Base-by-base conservation (phyloP, 2,113 vertebrate species). In the Lutjanus erythropterus region DNA sequence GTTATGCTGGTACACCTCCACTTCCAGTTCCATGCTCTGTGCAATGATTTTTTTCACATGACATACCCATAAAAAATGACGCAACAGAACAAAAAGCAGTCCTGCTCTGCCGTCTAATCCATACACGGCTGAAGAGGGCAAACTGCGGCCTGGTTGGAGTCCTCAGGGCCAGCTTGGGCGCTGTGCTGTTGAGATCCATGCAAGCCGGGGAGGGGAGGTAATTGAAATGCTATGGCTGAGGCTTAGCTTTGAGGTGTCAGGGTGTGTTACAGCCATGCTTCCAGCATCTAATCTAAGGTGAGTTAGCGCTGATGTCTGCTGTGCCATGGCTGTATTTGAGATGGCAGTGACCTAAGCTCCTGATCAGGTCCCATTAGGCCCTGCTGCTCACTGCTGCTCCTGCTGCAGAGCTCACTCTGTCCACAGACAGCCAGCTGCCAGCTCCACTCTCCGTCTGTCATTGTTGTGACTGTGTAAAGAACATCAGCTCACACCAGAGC, bases 331-430 rank as follows among this genome's bases (percentile, higher is more conserved):
- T 86, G 86, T 80, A 95, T 94, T 85, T 72, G 90, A 92, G 92
- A 86, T 91, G 94, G 91, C 94, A 94, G 89, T 58, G 86, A 91
- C 90, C 88, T 91, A 91, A 92, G 90, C 85, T 93, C 89, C 89
- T 87, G 87, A 93, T 95, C 93, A 92, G 87, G 73, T 87, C 83
- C 88, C 89, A 94, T 95, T 95, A 95, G 77, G 62, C 58, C 53
- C 79, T 16, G 78, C 58, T 21, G 49, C 84, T 71, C 16, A 19
- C 70, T 70, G 69, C 71, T 60, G 61, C 85, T 74, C 19, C 71
- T 66, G 74, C 81, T 25, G 74, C 70, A 53, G 56, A 71, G 71
- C 82, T 71, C 39, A 5, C 44, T 50, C 39, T 11, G 67, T 73
- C 65, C 69, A 29, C 73, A 79, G 86, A 90, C 85, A 90, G 84